phyloP scores from a whole-genome alignment of 2,113 vertebrate genomes.

The Danio rerio region GRCz12tu NC_133186.1:24230501-24231000 shows the following conservation, averaged over 20 bases:
- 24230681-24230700: conserved; percentile 9
- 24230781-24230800: conserved; percentile 27
- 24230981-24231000: conserved; percentile 19
- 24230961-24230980: conserved; percentile 1
- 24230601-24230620: neutral
- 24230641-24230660: conserved; percentile 10
- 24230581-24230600: neutral
- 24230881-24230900: conserved; percentile 6
- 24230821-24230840: conserved; percentile 25
- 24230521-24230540: conserved; percentile 19
- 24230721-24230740: conserved; percentile 26
- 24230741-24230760: neutral
- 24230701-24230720: conserved; percentile 6
- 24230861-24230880: neutral
- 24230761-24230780: conserved; percentile 35
- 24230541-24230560: neutral
- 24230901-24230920: conserved; percentile 28
- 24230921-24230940: conserved; percentile 49
- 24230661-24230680: neutral
- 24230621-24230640: neutral
- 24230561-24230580: neutral
- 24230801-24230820: conserved; percentile 10
- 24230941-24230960: conserved; percentile 50
- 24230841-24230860: conserved; percentile 6
- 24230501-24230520: conserved; percentile 16